Conservation (phyloP, 2,113 vertebrate species). For the Hucho hucho region DNA sequence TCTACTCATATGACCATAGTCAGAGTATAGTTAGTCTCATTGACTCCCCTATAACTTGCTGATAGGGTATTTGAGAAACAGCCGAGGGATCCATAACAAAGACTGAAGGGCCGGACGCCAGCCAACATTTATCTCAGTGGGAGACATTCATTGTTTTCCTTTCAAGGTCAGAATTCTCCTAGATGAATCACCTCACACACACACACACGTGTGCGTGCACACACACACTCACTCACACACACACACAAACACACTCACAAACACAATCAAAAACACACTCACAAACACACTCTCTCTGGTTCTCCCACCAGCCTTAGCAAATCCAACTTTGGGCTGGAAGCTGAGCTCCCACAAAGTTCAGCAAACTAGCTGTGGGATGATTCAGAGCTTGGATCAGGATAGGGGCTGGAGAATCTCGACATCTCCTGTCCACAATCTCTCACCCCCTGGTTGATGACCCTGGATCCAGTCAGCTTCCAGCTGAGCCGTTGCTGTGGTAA, state of each 20-base stretch:
- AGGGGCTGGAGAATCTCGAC: not conserved
- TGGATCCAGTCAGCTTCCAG: not conserved
- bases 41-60: not conserved
- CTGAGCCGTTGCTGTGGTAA: constrained; percentile 11
- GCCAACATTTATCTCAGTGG: not conserved
- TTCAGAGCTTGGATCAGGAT: not conserved
- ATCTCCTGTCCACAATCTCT: not conserved
- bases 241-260: not conserved
- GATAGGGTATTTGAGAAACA: not conserved
- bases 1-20: not conserved
- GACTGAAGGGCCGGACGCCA: not conserved
- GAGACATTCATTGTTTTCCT: not conserved
- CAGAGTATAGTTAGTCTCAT: not conserved
- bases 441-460: not conserved
- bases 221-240: not conserved
- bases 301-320: not conserved
- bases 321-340: not conserved
- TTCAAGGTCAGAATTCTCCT: not conserved
- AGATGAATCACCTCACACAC: not conserved
- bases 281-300: constrained; percentile 1
- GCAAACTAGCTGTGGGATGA: not conserved
- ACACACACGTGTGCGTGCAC: not conserved
- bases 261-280: constrained; percentile 9
- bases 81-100: not conserved
- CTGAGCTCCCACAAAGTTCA: not conserved